phyloP scores from a whole-genome alignment of 2,797 vertebrate species.

The Gephyroberyx darwinii region DNA sequence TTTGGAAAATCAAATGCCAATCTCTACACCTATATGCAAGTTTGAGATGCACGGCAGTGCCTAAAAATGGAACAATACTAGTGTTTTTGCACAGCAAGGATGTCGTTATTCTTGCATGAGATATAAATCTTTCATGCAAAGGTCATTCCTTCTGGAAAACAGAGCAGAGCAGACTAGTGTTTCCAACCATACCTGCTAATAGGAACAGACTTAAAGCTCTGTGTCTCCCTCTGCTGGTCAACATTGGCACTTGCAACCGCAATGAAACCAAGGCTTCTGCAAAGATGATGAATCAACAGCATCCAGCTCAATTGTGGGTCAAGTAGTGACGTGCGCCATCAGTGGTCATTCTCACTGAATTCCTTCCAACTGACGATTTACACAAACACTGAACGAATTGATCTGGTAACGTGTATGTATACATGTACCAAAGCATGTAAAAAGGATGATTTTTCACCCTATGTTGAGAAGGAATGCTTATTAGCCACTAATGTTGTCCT shows the following conservation, averaged over 20 bases:
- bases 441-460: no score
- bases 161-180: slow-evolving; percentile 8
- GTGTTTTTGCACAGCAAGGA: slow-evolving; percentile 37
- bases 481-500: no score
- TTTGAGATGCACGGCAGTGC: slow-evolving; percentile 11
- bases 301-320: no score
- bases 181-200: slow-evolving; percentile 9
- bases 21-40: not conserved
- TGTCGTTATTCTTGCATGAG: slow-evolving; percentile 59
- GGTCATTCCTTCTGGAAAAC: slow-evolving; percentile 48
- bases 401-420: no score
- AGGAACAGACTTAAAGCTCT: slow-evolving; percentile 25
- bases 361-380: no score
- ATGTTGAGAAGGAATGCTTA: no score
- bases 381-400: no score
- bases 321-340: no score
- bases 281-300: no score
- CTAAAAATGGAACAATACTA: slow-evolving; percentile 36
- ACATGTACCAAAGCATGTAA: no score
- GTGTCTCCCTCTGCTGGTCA: slow-evolving; percentile 75
- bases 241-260: slow-evolving; percentile 22
- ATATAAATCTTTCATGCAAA: slow-evolving; percentile 68
- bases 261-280: not conserved
- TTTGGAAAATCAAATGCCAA: not conserved
- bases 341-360: no score